Evolutionary conservation across 92 coral and sea anemone species (phyloP).

Genomic region (Palythoa grandiflora): DNA sequence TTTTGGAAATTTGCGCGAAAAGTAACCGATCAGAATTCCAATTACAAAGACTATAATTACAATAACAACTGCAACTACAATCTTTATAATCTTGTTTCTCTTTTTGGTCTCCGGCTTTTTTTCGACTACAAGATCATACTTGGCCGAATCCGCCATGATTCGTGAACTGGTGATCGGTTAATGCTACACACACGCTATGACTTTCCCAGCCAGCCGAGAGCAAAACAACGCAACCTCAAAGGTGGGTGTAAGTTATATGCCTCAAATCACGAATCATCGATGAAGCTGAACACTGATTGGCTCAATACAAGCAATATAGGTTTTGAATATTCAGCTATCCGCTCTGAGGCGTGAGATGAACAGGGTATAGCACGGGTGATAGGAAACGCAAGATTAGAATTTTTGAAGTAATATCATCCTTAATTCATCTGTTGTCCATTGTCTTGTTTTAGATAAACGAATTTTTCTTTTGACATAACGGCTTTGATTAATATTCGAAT

Average conservation of each 20-base stretch:
- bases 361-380: too few relatives aligned
- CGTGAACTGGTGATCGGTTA: neutral
- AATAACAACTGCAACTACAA: conserved; percentile 23
- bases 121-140: conserved; percentile 22
- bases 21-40: conserved; percentile 33
- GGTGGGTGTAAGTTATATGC: neutral
- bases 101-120: conserved; percentile 10
- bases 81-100: conserved; percentile 32
- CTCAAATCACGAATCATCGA: neutral
- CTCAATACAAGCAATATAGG: neutral
- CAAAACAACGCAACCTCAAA: neutral
- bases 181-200: neutral
- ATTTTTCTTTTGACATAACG: too few relatives aligned
- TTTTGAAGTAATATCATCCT: too few relatives aligned
- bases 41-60: conserved; percentile 14
- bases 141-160: conserved; percentile 10
- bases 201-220: neutral
- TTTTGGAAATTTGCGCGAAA: neutral
- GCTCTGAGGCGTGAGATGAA: too few relatives aligned
- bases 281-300: neutral
- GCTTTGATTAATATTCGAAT: too few relatives aligned
- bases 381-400: too few relatives aligned
- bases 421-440: too few relatives aligned
- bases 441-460: too few relatives aligned
- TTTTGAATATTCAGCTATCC: neutral